A percentile compares a stretch with the other conserved stretches of the same genome.
Evolutionary conservation across 2,797 vertebrate species (phyloP).

Genomic region (Hemibagrus guttatus): DNA sequence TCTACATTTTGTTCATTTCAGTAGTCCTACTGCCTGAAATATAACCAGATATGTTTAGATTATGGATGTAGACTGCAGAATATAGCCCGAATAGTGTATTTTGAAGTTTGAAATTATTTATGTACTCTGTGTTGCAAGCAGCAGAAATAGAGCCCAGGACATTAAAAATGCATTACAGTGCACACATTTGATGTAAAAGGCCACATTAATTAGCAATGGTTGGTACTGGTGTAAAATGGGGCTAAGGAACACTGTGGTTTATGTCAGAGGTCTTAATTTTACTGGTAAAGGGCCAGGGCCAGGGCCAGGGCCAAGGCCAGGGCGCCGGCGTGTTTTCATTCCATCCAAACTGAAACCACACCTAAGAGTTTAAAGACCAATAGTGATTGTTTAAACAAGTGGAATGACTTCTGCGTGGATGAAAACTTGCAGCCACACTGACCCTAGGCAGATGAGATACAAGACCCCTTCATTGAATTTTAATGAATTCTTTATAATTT

Average conservation of each 20-base stretch:
- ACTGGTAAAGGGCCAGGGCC: background rate
- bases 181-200: constrained; percentile 2
- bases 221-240: background rate
- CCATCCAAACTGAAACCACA: background rate
- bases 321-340: background rate
- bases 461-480: background rate
- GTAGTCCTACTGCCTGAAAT: background rate
- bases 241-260: background rate
- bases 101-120: background rate
- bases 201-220: background rate
- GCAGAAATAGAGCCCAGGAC: background rate
- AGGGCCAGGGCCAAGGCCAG: too few species aligned
- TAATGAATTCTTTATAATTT: background rate
- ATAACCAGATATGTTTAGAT: background rate
- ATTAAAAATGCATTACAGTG: background rate
- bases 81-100: background rate
- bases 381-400: background rate
- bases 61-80: background rate
- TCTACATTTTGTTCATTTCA: background rate
- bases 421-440: background rate
- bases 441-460: background rate
- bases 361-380: background rate
- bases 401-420: background rate
- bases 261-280: background rate
- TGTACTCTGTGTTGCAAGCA: background rate